phyloP scores from a whole-genome alignment of 2,797 vertebrate species.

The Pempheris klunzingeri region DNA sequence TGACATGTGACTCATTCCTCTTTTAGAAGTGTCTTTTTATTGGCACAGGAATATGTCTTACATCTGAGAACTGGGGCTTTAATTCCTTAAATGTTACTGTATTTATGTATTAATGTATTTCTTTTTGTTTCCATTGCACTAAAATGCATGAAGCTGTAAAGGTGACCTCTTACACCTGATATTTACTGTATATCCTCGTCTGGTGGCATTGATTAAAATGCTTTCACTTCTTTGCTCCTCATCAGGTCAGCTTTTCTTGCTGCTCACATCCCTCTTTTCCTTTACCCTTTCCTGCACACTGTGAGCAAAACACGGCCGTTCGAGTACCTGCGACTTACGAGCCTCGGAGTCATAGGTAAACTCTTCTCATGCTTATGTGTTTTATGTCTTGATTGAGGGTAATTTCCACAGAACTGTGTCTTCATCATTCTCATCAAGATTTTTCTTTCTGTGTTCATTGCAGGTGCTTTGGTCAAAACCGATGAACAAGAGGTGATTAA shows the following conservation, averaged over 20 bases:
- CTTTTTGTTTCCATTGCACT: background rate
- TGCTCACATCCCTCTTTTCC: constrained; percentile 88
- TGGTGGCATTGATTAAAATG: background rate
- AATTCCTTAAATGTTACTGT: background rate
- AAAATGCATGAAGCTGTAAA: background rate
- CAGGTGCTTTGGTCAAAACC: constrained; percentile 97
- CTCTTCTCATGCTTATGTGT: background rate
- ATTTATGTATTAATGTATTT: too few species aligned
- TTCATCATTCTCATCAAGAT: background rate
- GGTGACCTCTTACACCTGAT: background rate
- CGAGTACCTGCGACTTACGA: constrained; percentile 97
- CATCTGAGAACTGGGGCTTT: background rate
- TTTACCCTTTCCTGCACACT: constrained; percentile 97
- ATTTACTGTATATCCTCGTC: background rate
- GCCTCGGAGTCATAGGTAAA: constrained; percentile 96
- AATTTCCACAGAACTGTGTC: background rate
- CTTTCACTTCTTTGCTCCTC: constrained; percentile 19
- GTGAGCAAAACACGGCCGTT: constrained; percentile 98
- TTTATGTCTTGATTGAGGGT: background rate
- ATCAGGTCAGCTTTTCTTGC: constrained; percentile 90
- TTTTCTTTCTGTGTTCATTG: background rate
- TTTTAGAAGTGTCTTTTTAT: background rate
- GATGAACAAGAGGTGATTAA: constrained; percentile 99
- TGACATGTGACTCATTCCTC: background rate
- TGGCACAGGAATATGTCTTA: background rate